Evolutionary conservation across 1,140 invertebrate species (phyloP), one percentile per base, ranked within the genome.

Genomic region (Daktulosphaira vitifoliae): DNA sequence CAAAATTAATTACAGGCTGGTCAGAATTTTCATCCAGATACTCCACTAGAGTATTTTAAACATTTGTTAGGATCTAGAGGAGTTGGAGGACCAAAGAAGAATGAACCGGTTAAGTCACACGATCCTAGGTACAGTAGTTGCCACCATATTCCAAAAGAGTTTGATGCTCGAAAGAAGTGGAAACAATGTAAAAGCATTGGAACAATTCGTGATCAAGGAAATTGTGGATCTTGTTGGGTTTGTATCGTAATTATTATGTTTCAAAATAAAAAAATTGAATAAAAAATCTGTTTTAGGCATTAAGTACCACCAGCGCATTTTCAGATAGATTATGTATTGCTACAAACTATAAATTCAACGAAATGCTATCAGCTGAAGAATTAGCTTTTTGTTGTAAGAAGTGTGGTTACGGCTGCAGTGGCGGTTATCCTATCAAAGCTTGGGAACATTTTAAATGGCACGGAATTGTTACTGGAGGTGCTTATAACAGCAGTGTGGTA

Each of bases 91-190:
- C n/a, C n/a, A n/a, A n/a, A n/a, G n/a, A n/a, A n/a, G n/a, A n/a
- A n/a, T n/a, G n/a, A n/a, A n/a, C n/a, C n/a, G n/a, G n/a, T 25
- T 23, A 59, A 59, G 22, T 18, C 54, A 11, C 4, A 46, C 3
- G 54, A 59, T 2, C 1, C 1, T 0, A 2, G 0, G 1, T 59
- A 59, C 16, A 11, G 44, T 0, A 16, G 26, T 2, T 26, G 26
- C 1, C 13, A 26, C 2, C 22, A 22, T 4, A 62, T 90, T 11
- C 90, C 91, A 0, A 80, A 82, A 18, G 76, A 81, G 65, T 95
- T 95, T 73, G 90, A 94, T 76, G 75, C 89, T 0, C 77, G 90
- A 42, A 74, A 79, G 59, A 77, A 89, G 65, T 94, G 91, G 91
- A 81, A 87, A 0, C 73, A 89, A 69, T 96, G 92, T 71, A 84